phyloP scores from a whole-genome alignment of 2,797 vertebrate genomes.

The Tadarida brasiliensis region DNA sequence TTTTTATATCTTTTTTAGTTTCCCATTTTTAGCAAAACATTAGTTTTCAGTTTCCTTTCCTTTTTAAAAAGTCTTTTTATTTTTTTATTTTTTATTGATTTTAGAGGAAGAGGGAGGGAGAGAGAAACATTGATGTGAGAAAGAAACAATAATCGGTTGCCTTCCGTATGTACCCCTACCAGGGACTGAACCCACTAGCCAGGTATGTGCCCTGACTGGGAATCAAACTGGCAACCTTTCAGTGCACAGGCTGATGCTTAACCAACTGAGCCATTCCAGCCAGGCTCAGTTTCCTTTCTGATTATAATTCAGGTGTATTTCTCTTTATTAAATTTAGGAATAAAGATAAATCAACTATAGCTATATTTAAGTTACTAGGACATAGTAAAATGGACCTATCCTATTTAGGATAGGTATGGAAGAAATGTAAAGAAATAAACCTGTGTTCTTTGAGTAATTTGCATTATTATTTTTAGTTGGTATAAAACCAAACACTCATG shows the following conservation, averaged over 20 bases:
- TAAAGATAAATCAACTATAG: slow-evolving; percentile 16
- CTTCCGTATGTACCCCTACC: too few species aligned
- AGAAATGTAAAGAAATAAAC: background rate
- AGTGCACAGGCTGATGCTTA: too few species aligned
- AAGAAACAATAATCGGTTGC: too few species aligned
- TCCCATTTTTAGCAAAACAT: background rate
- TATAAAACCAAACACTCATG: background rate
- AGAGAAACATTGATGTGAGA: too few species aligned
- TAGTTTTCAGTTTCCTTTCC: too few species aligned
- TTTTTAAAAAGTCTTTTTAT: too few species aligned
- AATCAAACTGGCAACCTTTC: too few species aligned
- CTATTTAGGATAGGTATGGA: background rate
- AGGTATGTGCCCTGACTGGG: too few species aligned
- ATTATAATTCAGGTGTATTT: background rate
- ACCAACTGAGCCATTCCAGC: too few species aligned
- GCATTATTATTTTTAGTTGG: background rate
- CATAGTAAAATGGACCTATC: background rate
- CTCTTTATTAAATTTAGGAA: slow-evolving; percentile 28
- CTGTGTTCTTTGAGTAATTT: background rate
- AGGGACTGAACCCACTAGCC: too few species aligned
- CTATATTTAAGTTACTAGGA: slow-evolving; percentile 29
- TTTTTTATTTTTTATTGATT: too few species aligned
- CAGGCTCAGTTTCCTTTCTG: background rate
- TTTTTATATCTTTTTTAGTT: background rate
- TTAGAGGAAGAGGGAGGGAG: too few species aligned